phyloP scores from a whole-genome alignment of 2,113 vertebrate species.

The Ellobius talpinus region DNA sequence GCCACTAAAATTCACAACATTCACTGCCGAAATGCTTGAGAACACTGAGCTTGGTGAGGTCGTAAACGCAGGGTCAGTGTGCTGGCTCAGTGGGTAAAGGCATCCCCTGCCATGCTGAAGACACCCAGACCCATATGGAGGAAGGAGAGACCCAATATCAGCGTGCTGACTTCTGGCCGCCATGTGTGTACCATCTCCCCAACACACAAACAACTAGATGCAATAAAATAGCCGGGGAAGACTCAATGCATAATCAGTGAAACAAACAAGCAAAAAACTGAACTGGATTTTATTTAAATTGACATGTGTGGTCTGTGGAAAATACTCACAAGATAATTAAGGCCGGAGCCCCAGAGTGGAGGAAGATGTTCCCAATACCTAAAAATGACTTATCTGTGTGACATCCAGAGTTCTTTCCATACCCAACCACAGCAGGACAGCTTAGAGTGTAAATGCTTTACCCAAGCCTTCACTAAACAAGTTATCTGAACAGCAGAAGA shows the following conservation, averaged over 20 bases:
- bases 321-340: not conserved
- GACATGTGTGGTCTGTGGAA: not conserved
- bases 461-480: not conserved
- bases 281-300: not conserved
- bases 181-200: not conserved
- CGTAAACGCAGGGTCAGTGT: not conserved
- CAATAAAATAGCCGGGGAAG: not conserved
- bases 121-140: not conserved
- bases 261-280: not conserved
- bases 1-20: not conserved
- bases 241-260: not conserved
- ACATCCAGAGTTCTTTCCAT: not conserved
- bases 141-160: not conserved
- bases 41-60: not conserved
- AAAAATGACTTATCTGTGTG: not conserved
- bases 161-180: accelerated
- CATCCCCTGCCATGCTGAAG: not conserved
- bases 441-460: not conserved
- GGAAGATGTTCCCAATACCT: not conserved
- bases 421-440: not conserved
- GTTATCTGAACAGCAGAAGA: not conserved
- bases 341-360: not conserved
- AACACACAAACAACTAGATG: not conserved
- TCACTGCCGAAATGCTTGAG: not conserved
- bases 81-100: not conserved